Conservation (phyloP, 2,797 vertebrate species). For the Sciurus vulgaris region DNA sequence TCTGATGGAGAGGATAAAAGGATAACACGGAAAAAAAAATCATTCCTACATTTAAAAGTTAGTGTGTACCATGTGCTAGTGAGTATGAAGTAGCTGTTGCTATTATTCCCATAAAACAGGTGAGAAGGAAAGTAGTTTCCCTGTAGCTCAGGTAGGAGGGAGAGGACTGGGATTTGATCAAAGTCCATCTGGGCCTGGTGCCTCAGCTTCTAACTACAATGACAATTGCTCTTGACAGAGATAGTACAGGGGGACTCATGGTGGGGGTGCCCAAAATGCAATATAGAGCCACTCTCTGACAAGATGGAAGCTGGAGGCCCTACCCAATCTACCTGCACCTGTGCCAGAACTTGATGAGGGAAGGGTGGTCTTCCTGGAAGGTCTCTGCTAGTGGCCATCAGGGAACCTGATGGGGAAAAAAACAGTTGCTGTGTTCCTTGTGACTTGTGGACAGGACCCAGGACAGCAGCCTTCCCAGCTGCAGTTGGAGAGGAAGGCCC, state of each 20-base stretch:
- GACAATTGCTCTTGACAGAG: not conserved
- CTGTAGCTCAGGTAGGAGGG: no score
- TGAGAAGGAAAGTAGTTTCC: not conserved
- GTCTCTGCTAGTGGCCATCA: not conserved
- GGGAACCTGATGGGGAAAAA: not conserved
- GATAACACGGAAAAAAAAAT: not conserved
- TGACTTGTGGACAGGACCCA: not conserved
- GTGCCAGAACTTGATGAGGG: not conserved
- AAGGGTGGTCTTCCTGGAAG: not conserved
- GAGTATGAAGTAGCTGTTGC: not conserved
- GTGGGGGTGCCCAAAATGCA: not conserved
- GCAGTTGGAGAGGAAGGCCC: not conserved
- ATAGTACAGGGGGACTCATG: accelerated
- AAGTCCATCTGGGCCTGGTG: accelerated
- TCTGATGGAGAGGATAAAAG: not conserved
- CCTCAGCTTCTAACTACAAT: not conserved
- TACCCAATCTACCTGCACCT: not conserved
- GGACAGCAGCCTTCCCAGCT: not conserved
- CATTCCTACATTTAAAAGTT: not conserved
- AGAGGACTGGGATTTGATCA: not conserved
- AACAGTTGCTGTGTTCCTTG: not conserved
- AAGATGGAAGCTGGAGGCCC: no score
- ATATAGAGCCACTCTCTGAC: not conserved
- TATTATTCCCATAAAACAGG: not conserved
- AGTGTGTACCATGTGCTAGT: not conserved